These are phyloP conservation scores for Spisula subtruncata DNA, from an alignment of 2,888 invertebrate species.

Conservation along the genomic window DNA sequence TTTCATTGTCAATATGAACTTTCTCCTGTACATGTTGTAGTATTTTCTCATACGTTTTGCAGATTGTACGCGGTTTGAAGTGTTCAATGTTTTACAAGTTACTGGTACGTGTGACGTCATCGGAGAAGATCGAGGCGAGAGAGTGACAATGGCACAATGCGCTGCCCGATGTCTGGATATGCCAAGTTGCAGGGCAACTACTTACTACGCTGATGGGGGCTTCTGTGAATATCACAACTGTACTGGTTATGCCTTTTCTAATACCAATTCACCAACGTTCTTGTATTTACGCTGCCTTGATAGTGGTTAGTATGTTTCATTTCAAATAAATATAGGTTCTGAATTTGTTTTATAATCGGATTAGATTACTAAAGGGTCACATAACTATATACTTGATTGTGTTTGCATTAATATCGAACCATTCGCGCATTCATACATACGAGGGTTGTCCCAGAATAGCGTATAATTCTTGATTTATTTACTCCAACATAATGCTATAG, in stretches of 20 bases:
- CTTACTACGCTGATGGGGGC: not conserved
- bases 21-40: not conserved
- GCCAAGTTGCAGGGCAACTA: constrained; percentile 37
- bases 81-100: not conserved
- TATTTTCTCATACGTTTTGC: not conserved
- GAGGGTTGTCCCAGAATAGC: too few species aligned
- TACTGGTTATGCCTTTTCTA: not conserved
- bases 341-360: too few species aligned
- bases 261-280: not conserved
- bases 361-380: too few species aligned
- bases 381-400: too few species aligned
- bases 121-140: constrained; percentile 37
- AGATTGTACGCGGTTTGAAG: constrained; percentile 49
- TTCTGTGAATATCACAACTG: constrained; percentile 55
- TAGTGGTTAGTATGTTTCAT: not conserved
- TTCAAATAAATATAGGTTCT: too few species aligned
- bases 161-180: constrained; percentile 52
- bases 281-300: constrained; percentile 26
- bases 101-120: constrained; percentile 42
- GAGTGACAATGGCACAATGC: constrained; percentile 39
- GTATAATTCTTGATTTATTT: too few species aligned
- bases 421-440: too few species aligned
- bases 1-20: not conserved
- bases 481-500: too few species aligned
- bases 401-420: too few species aligned